These are phyloP conservation scores for Rhingia campestris DNA, from an alignment of 2,888 invertebrate species.

Conservation along the genomic window DNA sequence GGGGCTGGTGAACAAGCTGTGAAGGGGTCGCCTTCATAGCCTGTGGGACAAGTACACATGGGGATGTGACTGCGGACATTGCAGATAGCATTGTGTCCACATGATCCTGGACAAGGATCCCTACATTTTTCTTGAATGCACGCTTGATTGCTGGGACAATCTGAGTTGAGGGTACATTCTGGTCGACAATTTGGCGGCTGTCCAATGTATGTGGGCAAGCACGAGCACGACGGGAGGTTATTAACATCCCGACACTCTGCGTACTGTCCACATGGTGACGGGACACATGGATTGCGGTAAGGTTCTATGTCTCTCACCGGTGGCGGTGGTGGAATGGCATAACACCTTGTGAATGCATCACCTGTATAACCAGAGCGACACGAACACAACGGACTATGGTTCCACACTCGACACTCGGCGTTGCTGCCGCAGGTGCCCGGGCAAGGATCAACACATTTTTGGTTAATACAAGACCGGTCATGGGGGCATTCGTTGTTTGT, in stretches of 20 bases:
- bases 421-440: constrained; percentile 86
- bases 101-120: constrained; percentile 89
- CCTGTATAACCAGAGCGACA: constrained; percentile 87
- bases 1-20: constrained; percentile 85
- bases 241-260: constrained; percentile 86
- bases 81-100: constrained; percentile 88
- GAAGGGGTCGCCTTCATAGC: constrained; percentile 88
- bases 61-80: constrained; percentile 88
- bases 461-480: constrained; percentile 85
- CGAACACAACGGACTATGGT: constrained; percentile 85
- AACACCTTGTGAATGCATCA: constrained; percentile 88
- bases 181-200: constrained; percentile 88
- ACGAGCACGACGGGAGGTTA: constrained; percentile 86
- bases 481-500: constrained; percentile 85
- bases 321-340: constrained; percentile 83
- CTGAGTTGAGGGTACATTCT: constrained; percentile 88
- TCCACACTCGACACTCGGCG: constrained; percentile 85
- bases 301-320: constrained; percentile 75
- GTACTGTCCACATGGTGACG: constrained; percentile 88
- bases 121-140: constrained; percentile 88
- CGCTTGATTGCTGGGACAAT: constrained; percentile 87
- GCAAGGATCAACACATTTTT: constrained; percentile 86
- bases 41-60: constrained; percentile 87
- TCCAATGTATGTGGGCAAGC: constrained; percentile 86
- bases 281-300: constrained; percentile 85